Percentiles rank a stretch among this genome's conserved stretches.
These are phyloP conservation scores for Romanomermis culicivorax DNA, from an alignment of 2,888 invertebrate genomes.

Conservation along the genomic window DNA sequence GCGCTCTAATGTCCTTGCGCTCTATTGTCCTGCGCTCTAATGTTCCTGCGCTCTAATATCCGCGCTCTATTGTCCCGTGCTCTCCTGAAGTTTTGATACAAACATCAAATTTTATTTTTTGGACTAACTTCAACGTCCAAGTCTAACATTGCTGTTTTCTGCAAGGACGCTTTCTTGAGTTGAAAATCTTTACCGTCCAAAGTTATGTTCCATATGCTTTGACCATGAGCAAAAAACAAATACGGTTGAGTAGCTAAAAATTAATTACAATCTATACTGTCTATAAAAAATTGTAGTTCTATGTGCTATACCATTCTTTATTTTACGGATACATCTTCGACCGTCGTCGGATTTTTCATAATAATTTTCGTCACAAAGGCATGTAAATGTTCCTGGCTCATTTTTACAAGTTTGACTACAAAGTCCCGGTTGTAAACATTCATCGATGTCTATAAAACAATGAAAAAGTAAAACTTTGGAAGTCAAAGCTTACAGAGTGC, in stretches of 20 bases:
- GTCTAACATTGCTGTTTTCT: constrained; percentile 87
- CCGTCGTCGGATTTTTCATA: constrained; percentile 58
- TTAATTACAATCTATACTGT: no score
- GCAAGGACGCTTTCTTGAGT: constrained; percentile 64
- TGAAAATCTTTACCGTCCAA: constrained; percentile 69
- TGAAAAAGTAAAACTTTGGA: not conserved
- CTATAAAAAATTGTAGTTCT: no score
- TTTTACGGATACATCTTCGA: constrained; percentile 45
- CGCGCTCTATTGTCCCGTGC: no score
- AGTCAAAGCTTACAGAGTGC: not conserved
- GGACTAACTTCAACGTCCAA: constrained; percentile 38
- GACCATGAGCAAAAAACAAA: constrained; percentile 51
- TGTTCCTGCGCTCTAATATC: no score
- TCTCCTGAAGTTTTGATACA: no score
- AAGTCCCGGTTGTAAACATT: constrained; percentile 59
- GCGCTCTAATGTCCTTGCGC: no score
- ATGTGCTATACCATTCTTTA: no score
- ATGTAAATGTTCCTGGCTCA: constrained; percentile 76
- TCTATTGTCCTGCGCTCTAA: no score
- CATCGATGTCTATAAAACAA: constrained; percentile 49
- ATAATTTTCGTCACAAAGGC: constrained; percentile 74
- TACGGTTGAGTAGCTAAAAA: constrained; percentile 24
- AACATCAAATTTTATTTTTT: no score
- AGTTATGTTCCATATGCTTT: constrained; percentile 85
- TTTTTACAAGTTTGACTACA: constrained; percentile 86